Base-by-base conservation (phyloP, 2,888 invertebrate genomes). In the Diarsia mendica region DNA sequence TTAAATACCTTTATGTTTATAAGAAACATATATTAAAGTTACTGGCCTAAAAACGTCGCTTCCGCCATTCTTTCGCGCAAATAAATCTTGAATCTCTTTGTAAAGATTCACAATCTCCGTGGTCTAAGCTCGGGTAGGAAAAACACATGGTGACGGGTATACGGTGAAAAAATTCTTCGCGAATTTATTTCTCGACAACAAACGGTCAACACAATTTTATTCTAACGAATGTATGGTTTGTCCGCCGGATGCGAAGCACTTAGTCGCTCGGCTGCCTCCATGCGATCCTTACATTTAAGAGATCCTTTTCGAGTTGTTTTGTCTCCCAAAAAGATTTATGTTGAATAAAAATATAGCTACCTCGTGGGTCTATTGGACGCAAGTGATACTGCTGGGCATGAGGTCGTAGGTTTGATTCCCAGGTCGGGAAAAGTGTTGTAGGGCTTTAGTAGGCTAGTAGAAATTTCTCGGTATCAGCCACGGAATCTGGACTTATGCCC, bases 221-320 rank as follows among this genome's bases (percentile, higher is more conserved):
- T 75, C 80, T 76, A 85, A 84, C 87, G 84, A 88, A 87, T 83
- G 86, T 86, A 80, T 84, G 84, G 75, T 70, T 77, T 73, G 61
- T 77, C 58, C 65, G n/a, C 76, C 88, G 88, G 88, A 87, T 85
- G 84, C 81, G 79, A 75, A 80, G 84, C 88, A 87, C 88, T 87
- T 88, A 88, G 79, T 64, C 76, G 79, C 77, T 85, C 73, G 74
- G 67, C 78, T 79, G 75, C 76, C 71, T 77, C 77, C 48, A 64
- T 78, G 74, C 74, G 79, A 77, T 77, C 86, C 83, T 72, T 78
- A 83, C 80, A 85, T 89, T 88, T 85, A 86, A 87, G 85, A 84
- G 79, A 80, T 81, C 65, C 78, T 77, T 79, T 79, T 81, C 64
- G 61, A 82, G 82, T 83, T 82, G 83, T 88, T 87, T 87, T 83